Conservation (phyloP, 2,797 vertebrate genomes). For the Luscinia megarhynchos region DNA sequence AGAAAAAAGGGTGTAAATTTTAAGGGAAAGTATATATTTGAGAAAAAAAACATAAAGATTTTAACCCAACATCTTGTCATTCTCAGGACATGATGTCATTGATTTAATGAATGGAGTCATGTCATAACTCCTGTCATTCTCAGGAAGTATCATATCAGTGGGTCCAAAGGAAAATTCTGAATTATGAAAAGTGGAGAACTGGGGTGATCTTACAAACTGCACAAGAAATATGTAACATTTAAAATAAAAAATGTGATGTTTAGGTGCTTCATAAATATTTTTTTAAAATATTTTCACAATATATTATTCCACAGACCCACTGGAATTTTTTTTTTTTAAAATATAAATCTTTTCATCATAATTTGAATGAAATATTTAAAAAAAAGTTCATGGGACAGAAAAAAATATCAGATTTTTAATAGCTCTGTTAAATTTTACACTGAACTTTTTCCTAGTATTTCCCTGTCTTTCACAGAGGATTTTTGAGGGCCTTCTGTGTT, state of each 20-base stretch:
- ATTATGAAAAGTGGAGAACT: background rate
- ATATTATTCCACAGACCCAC: background rate
- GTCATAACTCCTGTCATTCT: background rate
- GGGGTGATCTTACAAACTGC: background rate
- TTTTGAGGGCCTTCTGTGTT: background rate
- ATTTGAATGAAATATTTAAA: background rate
- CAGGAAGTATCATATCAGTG: fast-evolving
- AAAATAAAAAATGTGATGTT: background rate
- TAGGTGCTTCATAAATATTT: background rate
- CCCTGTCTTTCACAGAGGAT: background rate
- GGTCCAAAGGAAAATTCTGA: background rate
- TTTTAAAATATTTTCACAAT: background rate
- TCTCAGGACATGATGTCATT: background rate
- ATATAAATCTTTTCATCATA: background rate
- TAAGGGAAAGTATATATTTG: background rate
- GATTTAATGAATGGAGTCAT: too few species aligned
- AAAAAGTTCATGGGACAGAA: background rate
- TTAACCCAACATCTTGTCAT: background rate
- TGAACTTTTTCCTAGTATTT: background rate
- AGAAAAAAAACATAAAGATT: background rate
- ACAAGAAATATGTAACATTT: background rate
- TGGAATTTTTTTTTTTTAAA: background rate
- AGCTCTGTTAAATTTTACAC: background rate
- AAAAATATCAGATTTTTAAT: background rate
- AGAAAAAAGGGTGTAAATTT: background rate